These are phyloP conservation scores for Cynoglossus semilaevis DNA, from an alignment of 2,113 vertebrate genomes.

Conservation along the genomic window DNA sequence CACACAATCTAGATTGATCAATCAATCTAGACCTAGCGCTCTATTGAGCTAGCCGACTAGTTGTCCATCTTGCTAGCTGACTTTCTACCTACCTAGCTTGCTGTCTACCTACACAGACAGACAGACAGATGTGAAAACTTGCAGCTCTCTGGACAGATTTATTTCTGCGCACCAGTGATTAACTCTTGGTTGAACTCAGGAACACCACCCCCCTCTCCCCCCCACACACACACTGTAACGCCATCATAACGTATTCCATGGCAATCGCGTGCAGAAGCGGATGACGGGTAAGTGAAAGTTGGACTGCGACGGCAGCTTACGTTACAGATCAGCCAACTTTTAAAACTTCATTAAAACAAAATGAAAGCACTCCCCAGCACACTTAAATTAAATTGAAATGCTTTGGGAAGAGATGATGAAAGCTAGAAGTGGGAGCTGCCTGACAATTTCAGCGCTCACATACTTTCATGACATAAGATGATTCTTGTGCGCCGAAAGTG, in stretches of 20 bases:
- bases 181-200: constrained; percentile 44
- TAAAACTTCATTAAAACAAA: constrained; percentile 81
- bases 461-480: constrained; percentile 72
- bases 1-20: no score
- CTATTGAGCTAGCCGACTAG: no score
- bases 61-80: no score
- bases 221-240: constrained; percentile 11
- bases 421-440: constrained; percentile 66
- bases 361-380: constrained; percentile 74
- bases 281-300: constrained; percentile 52
- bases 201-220: constrained; percentile 35
- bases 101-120: background rate
- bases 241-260: constrained; percentile 38
- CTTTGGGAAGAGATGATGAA: constrained; percentile 71
- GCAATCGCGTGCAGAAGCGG: constrained; percentile 45
- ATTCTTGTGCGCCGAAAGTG: constrained; percentile 65
- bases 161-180: constrained; percentile 43
- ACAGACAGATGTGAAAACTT: background rate
- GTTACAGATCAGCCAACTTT: constrained; percentile 73
- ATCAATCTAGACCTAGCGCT: no score
- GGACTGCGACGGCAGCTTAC: constrained; percentile 56
- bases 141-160: constrained; percentile 14
- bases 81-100: background rate
- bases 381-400: constrained; percentile 76
- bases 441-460: constrained; percentile 75